A percentile compares a stretch with the other conserved stretches of the same genome.
phyloP scores from a whole-genome alignment of 2,113 vertebrate genomes.

The Nannospalax galili region DNA sequence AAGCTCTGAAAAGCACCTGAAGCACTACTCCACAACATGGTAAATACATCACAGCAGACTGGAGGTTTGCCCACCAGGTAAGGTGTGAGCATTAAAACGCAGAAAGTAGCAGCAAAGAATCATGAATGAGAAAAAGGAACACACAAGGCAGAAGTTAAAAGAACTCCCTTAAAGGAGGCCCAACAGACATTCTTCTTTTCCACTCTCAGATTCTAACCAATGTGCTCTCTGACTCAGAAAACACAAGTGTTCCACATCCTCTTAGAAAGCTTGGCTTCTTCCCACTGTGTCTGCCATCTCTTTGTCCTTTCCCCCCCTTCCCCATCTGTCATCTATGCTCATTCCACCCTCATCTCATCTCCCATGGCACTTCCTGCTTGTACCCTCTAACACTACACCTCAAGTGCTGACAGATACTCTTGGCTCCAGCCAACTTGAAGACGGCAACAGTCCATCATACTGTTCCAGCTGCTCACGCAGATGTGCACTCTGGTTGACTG shows the following conservation, averaged over 20 bases:
- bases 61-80: not conserved
- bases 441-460: not conserved
- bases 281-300: not conserved
- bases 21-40: not conserved
- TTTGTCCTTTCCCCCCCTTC: constrained; percentile 18
- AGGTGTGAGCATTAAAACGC: constrained; percentile 33
- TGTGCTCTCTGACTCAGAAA: constrained; percentile 53
- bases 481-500: not conserved
- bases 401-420: not conserved
- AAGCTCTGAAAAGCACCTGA: not conserved
- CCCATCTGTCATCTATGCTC: not conserved
- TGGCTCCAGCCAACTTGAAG: not conserved
- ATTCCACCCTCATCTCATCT: constrained; percentile 36
- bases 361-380: constrained; percentile 15
- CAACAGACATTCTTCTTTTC: not conserved
- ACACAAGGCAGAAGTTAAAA: not conserved
- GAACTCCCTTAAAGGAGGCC: not conserved
- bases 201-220: constrained; percentile 10
- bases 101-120: not conserved
- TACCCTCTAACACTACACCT: not conserved
- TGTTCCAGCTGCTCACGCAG: not conserved
- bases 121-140: not conserved
- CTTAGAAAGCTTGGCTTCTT: not conserved
- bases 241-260: constrained; percentile 3
- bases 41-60: not conserved